phyloP scores from a whole-genome alignment of 2,888 invertebrate species.

The Cerceris ruficornis region DNA sequence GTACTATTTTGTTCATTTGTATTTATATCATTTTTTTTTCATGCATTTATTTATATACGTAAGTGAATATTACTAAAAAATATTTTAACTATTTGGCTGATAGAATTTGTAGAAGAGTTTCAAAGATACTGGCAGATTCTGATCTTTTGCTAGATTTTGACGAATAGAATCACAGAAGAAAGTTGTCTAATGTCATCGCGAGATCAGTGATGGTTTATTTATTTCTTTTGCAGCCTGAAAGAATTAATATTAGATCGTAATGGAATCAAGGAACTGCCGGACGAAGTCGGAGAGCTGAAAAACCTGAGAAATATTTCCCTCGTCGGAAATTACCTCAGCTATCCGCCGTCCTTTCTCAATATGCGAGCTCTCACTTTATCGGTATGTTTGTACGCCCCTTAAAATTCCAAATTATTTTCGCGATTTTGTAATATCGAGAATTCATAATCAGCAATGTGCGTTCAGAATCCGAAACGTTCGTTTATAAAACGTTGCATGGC shows the following conservation, averaged over 20 bases:
- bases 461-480: too few species aligned
- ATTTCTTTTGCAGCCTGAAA: slow-evolving; percentile 84
- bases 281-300: slow-evolving; percentile 84
- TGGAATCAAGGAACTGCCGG: slow-evolving; percentile 86
- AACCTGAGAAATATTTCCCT: slow-evolving; percentile 85
- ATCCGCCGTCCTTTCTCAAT: slow-evolving; percentile 82
- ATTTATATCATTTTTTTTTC: too few species aligned
- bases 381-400: slow-evolving; percentile 78
- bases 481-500: too few species aligned
- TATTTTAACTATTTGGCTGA: neutral
- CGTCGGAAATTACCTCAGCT: slow-evolving; percentile 83
- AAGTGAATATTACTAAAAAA: too few species aligned
- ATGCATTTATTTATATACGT: too few species aligned
- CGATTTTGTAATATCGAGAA: too few species aligned
- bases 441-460: too few species aligned
- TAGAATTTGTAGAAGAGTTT: neutral
- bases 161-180: too few species aligned
- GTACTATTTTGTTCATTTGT: too few species aligned
- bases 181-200: too few species aligned
- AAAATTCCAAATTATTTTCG: slow-evolving; percentile 31
- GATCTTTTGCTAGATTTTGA: neutral
- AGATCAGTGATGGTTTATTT: neutral
- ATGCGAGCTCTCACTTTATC: slow-evolving; percentile 84
- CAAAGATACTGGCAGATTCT: neutral
- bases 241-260: slow-evolving; percentile 89